Conservation (phyloP, 2,888 invertebrate genomes). For the Drosophila niveifrons region DNA sequence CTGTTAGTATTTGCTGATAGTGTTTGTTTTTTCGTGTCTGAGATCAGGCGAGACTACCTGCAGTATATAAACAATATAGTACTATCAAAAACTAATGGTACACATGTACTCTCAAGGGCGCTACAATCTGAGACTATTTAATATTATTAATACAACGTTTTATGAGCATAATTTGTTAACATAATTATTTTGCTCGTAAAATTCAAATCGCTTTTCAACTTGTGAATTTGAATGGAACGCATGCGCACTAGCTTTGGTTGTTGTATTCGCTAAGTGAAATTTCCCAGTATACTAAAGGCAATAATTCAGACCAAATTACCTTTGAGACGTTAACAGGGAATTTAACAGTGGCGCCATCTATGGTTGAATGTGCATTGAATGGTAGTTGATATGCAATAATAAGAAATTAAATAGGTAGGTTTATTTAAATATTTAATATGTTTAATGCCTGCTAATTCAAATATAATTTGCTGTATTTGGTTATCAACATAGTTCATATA, state of each 20-base stretch:
- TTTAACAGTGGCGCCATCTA: slow-evolving; percentile 26
- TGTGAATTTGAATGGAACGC: slow-evolving; percentile 23
- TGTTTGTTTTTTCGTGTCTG: slow-evolving; percentile 14
- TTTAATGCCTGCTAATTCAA: no score
- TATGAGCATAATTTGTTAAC: neutral
- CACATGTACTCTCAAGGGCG: slow-evolving; percentile 32
- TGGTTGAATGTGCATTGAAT: neutral
- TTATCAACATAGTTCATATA: no score
- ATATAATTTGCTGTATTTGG: no score
- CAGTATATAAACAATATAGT: neutral
- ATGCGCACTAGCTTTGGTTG: slow-evolving; percentile 17
- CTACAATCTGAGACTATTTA: slow-evolving; percentile 10
- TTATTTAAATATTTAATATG: no score
- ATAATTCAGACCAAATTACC: slow-evolving; percentile 4
- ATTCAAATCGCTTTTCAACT: neutral
- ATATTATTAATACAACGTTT: neutral
- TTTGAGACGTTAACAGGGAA: neutral
- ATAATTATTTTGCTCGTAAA: neutral
- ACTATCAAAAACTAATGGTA: neutral
- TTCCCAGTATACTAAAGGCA: neutral
- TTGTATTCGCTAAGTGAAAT: slow-evolving; percentile 3
- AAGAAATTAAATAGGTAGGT: neutral
- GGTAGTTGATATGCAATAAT: neutral
- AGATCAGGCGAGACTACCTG: slow-evolving; percentile 31
- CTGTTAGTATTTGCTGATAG: slow-evolving; percentile 31